Base-by-base conservation (phyloP, 2,888 invertebrate genomes). In the Epinotia bilunana region DNA sequence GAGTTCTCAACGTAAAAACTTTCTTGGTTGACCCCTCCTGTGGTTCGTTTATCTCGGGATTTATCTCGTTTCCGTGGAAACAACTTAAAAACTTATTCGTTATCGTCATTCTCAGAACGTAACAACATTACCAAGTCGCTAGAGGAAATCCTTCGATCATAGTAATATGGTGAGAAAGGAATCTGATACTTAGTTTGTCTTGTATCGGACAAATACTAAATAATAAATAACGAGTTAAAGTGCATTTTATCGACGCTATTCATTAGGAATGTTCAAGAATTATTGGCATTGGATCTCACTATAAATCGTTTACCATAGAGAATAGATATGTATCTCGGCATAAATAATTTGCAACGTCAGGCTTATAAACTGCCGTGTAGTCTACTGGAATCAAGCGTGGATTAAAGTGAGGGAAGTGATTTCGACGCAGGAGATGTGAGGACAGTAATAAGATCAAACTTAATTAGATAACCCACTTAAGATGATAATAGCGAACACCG, bases 11-110 rank as follows among this genome's bases (percentile, higher is more conserved):
- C 77, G 81, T 79, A 84, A 86, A 86, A 86, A 83, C 85, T 87
- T 88, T 86, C 84, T 84, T 84, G 82, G 83, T 80, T 86, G 86
- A 86, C 86, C 86, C 83, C 78, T 82, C 79, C 83, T 72, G 79
- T 80, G 79, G 81, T 63, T 60, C 80, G 84, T 87, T 91, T 89
- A 93, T 93, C 92, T 86, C 79, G 81, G 78, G 86, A 87, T 88
- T 90, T 89, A 92, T 92, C 91, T 89, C 79, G 85, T 87, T 93
- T 91, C 90, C 87, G 85, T 88, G 90, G 89, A 93, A 89, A 88
- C 84, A 85, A 84, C 85, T 88, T 84, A 82, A 87, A 87, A 86
- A 79, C 76, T 82, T 81, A 82, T 82, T 80, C 79, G 83, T 89
- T 90, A 90, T 89, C 89, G 87, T 83, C 75, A 81, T 91, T 91